A percentile compares a stretch with the other conserved stretches of the same genome.
phyloP scores from a whole-genome alignment of 2,113 vertebrate species.

The Clarias batrachus region DNA sequence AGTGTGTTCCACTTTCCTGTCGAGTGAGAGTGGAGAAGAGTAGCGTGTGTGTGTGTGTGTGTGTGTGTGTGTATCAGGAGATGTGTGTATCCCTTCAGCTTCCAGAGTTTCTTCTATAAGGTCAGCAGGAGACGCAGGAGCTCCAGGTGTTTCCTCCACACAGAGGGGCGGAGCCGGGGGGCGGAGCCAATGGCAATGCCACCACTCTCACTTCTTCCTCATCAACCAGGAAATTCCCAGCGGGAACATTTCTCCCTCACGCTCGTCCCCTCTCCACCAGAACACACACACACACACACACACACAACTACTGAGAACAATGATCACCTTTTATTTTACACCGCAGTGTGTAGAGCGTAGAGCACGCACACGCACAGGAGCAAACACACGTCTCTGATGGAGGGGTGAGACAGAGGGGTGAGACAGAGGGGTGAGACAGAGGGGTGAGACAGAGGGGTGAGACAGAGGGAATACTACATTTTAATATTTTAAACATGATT shows the following conservation, averaged over 20 bases:
- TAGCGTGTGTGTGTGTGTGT: too few relatives aligned
- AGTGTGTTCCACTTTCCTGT: neutral
- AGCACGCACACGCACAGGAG: neutral
- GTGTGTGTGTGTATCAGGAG: neutral
- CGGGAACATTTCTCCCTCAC: neutral
- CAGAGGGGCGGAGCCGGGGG: neutral
- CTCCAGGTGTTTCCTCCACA: neutral
- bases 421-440: neutral
- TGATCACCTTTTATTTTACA: neutral
- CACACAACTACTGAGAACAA: neutral
- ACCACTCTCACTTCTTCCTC: conserved; percentile 15
- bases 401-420: neutral
- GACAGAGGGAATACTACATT: too few relatives aligned
- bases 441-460: too few relatives aligned
- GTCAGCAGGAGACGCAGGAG: neutral
- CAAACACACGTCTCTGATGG: neutral
- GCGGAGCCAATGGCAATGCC: neutral
- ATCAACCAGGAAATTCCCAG: neutral
- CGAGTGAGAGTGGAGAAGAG: neutral
- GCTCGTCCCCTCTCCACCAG: neutral
- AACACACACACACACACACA: neutral
- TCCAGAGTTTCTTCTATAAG: neutral
- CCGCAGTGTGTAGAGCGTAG: neutral
- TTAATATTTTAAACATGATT: too few relatives aligned
- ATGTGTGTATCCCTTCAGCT: neutral